Percentiles rank a stretch among this genome's conserved stretches.
Conservation (phyloP, 2,888 invertebrate species). For the Euplagia quadripunctaria region DNA sequence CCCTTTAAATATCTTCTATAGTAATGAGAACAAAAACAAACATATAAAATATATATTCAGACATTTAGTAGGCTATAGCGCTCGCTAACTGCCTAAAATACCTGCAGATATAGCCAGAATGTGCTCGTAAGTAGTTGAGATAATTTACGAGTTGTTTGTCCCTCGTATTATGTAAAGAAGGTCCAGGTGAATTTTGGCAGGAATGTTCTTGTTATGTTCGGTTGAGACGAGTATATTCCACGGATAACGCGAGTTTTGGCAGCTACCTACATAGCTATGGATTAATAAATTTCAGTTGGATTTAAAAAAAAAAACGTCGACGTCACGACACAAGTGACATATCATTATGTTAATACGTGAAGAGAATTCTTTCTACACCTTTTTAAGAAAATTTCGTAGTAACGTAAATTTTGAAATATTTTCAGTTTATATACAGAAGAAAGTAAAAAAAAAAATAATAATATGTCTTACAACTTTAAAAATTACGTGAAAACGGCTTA, state of each 20-base stretch:
- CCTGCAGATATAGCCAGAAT: constrained; percentile 20
- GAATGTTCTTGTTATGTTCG: neutral
- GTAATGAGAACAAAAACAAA: constrained; percentile 30
- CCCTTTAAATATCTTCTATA: neutral
- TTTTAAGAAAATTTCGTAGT: no score
- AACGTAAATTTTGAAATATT: no score
- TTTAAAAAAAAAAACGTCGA: no score
- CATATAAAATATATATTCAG: constrained; percentile 32
- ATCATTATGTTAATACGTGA: no score
- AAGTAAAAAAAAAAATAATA: no score
- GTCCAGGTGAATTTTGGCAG: neutral
- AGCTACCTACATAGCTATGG: no score
- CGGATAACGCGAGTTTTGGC: neutral
- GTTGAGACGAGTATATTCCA: neutral
- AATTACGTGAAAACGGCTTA: no score
- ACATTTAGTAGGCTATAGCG: constrained; percentile 30
- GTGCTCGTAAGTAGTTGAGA: constrained; percentile 19
- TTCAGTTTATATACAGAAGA: no score
- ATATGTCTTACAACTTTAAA: no score
- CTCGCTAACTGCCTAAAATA: constrained; percentile 26
- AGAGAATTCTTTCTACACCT: no score
- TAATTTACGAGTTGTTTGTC: constrained; percentile 31
- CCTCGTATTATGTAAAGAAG: constrained; percentile 6
- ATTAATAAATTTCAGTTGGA: no score
- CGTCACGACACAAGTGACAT: no score